These are phyloP conservation scores for Sycophaga agraensis DNA, from an alignment of 1,140 invertebrate genomes.

Conservation along the genomic window DNA sequence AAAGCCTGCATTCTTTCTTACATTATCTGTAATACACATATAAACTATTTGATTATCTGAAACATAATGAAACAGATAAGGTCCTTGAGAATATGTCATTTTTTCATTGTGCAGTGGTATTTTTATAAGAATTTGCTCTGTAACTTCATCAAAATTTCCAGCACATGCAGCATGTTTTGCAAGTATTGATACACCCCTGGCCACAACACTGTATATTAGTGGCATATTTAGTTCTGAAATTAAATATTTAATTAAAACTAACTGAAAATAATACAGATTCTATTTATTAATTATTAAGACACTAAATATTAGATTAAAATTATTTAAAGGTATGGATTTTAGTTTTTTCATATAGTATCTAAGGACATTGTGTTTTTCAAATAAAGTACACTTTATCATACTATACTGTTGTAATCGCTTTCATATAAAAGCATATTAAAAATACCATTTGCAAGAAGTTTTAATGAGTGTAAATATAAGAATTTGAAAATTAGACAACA, in stretches of 20 bases:
- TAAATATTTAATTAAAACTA: background rate
- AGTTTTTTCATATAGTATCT: no score
- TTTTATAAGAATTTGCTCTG: conserved; percentile 84
- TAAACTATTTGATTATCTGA: conserved; percentile 85
- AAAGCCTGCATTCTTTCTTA: conserved; percentile 58
- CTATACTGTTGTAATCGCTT: no score
- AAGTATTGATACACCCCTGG: conserved; percentile 82
- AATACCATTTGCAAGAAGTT: no score
- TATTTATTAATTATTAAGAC: no score
- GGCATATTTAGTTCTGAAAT: conserved; percentile 64
- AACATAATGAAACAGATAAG: conserved; percentile 90
- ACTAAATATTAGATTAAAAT: no score
- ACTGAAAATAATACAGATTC: no score
- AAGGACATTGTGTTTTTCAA: no score
- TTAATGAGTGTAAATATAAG: no score
- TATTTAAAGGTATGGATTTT: no score
- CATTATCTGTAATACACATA: conserved; percentile 93
- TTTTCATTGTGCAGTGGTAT: conserved; percentile 85
- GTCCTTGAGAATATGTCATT: conserved; percentile 88
- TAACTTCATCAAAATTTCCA: conserved; percentile 92
- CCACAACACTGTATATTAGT: conserved; percentile 85
- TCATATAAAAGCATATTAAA: no score
- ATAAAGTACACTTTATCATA: no score
- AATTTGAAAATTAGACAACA: no score
- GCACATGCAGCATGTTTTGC: conserved; percentile 87